These are phyloP conservation scores for Larimichthys crocea DNA, from an alignment of 2,113 vertebrate genomes.

Conservation along the genomic window DNA sequence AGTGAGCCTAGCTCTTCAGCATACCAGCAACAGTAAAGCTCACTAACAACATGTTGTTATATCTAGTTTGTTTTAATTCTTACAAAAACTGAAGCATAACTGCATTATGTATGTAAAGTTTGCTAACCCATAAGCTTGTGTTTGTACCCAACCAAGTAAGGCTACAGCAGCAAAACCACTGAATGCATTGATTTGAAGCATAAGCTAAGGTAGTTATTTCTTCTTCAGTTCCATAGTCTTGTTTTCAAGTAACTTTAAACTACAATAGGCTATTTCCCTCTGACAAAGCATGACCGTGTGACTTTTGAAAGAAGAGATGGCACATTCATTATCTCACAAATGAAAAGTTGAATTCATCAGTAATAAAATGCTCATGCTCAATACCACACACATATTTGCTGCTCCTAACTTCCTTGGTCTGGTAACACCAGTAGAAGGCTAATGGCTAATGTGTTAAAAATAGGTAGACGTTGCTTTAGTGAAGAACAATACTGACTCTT, in stretches of 20 bases:
- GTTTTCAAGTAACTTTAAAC: neutral
- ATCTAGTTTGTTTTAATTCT: neutral
- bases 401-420: neutral
- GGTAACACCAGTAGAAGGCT: neutral
- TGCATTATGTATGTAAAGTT: no score
- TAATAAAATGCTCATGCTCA: no score
- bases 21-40: no score
- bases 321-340: neutral
- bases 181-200: no score
- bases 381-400: neutral
- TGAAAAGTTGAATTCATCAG: neutral
- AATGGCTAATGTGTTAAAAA: neutral
- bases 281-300: neutral
- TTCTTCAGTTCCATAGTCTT: neutral
- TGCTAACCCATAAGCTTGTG: no score
- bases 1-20: no score
- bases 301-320: neutral
- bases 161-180: no score
- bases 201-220: neutral
- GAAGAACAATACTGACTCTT: neutral
- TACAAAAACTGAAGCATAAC: no score
- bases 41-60: no score
- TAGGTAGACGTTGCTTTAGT: neutral
- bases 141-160: no score
- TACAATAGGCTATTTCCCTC: neutral